Conservation (phyloP, 2,888 invertebrate genomes). For the Pomacea canaliculata region DNA sequence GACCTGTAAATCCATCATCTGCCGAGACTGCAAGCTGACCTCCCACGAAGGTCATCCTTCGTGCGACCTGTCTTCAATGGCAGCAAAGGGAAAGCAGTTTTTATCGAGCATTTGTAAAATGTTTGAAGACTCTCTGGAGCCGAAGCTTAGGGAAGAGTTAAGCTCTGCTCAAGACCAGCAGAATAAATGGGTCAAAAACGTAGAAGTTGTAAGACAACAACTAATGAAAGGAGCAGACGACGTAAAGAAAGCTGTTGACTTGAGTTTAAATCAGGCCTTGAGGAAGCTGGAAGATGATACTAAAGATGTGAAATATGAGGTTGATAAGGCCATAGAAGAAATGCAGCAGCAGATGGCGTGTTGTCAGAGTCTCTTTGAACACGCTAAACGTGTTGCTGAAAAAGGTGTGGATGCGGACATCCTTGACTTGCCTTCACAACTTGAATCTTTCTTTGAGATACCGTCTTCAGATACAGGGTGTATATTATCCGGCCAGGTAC, state of each 20-base stretch:
- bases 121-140: no score
- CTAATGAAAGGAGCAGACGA: conserved; percentile 4
- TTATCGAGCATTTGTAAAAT: no score
- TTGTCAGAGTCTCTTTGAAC: conserved; percentile 7
- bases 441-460: neutral
- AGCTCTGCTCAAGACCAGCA: neutral
- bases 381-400: conserved; percentile 2
- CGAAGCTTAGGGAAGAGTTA: neutral
- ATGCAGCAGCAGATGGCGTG: conserved; percentile 7
- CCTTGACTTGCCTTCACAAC: neutral
- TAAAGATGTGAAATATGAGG: neutral
- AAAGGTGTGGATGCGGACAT: conserved; percentile 15
- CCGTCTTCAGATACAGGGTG: no score
- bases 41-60: conserved; percentile 22
- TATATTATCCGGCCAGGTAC: no score
- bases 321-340: neutral
- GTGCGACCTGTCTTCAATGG: conserved; percentile 5
- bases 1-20: conserved; percentile 6
- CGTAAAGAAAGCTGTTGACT: conserved; percentile 3
- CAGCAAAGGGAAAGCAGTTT: neutral
- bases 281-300: neutral
- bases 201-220: neutral
- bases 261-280: neutral
- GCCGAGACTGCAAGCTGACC: conserved; percentile 25
- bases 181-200: neutral